Percentiles rank a stretch among this genome's conserved stretches.
Conservation (phyloP, 2,888 invertebrate species). For the Timema cristinae region DNA sequence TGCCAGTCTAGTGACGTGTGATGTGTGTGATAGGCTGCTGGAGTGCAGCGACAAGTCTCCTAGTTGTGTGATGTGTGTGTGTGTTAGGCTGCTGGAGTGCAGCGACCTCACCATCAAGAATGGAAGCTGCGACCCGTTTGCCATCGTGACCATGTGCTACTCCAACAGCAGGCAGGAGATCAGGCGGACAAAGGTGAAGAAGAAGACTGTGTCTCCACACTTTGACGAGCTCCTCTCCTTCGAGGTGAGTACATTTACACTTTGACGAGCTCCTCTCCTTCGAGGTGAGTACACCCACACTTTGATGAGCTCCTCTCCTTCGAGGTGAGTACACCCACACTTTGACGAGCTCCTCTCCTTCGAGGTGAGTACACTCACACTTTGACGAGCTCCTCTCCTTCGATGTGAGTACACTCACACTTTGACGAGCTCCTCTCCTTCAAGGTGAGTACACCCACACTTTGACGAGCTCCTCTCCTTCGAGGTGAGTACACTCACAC, state of each 20-base stretch:
- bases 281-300: too few species aligned
- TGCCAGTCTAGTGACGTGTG: too few species aligned
- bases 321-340: constrained; percentile 46
- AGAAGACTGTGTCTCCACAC: constrained; percentile 85
- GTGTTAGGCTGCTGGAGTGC: constrained; percentile 68
- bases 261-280: too few species aligned
- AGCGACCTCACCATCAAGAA: constrained; percentile 83
- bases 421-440: too few species aligned
- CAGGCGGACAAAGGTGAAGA: constrained; percentile 78
- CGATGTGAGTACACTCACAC: constrained; percentile 46
- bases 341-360: too few species aligned
- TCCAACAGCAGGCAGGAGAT: constrained; percentile 75
- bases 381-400: constrained; percentile 86
- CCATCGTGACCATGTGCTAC: constrained; percentile 73
- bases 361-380: too few species aligned
- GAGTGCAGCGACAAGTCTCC: too few species aligned
- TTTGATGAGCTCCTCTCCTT: constrained; percentile 86
- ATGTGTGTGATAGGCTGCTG: too few species aligned
- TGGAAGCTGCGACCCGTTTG: constrained; percentile 89
- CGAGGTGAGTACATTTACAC: constrained; percentile 51
- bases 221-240: constrained; percentile 86
- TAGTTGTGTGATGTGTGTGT: background rate
- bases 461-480: constrained; percentile 86
- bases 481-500: constrained; percentile 46
- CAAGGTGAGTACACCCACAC: too few species aligned